These are phyloP conservation scores for Galbula dea DNA, from an alignment of 2,113 vertebrate genomes.

Conservation along the genomic window DNA sequence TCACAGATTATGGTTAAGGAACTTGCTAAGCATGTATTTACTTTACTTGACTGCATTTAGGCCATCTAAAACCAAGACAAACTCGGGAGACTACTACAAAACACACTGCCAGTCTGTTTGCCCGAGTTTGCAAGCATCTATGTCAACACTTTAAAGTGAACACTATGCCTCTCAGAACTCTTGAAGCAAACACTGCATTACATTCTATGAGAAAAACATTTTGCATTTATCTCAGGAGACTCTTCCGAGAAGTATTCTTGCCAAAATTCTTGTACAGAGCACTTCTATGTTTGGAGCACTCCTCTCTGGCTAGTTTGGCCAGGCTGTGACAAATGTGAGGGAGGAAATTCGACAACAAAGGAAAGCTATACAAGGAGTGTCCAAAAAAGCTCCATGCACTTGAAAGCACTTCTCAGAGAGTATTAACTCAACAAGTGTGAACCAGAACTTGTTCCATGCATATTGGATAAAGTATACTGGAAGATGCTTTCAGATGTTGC, in stretches of 20 bases:
- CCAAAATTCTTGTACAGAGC: slow-evolving; percentile 31
- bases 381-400: neutral
- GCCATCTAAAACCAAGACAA: neutral
- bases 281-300: slow-evolving; percentile 37
- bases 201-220: neutral
- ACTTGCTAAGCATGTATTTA: neutral
- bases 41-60: neutral
- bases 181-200: neutral
- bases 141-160: neutral
- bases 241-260: neutral
- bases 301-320: neutral
- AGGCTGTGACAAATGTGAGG: neutral
- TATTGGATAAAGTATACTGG: neutral
- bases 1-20: neutral
- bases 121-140: neutral
- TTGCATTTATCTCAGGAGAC: slow-evolving; percentile 14
- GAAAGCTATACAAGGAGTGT: neutral
- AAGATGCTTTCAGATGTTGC: neutral
- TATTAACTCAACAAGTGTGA: neutral
- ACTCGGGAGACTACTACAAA: neutral
- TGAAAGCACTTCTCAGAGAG: neutral
- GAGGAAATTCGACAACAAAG: neutral
- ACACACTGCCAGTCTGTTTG: neutral
- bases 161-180: neutral
- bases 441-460: neutral